Evolutionary conservation across 2,888 invertebrate genomes (phyloP).

Genomic region (Augiades crinisus): DNA sequence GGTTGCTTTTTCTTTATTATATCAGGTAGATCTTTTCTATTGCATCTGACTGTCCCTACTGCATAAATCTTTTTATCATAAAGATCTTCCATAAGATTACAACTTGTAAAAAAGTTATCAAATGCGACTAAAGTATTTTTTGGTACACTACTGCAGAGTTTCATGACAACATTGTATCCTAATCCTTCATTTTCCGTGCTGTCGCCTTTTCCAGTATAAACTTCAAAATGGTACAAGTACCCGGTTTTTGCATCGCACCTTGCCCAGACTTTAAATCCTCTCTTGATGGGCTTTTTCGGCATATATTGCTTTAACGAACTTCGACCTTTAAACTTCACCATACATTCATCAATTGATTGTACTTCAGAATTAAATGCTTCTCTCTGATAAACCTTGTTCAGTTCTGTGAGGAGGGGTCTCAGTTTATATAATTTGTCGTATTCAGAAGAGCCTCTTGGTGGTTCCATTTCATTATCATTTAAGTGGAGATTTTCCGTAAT

Average conservation of each 20-base stretch:
- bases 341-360: conserved; percentile 31
- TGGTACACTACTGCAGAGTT: conserved; percentile 33
- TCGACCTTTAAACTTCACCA: conserved; percentile 33
- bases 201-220: conserved; percentile 38
- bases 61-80: conserved; percentile 36
- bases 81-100: conserved; percentile 35
- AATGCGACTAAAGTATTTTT: conserved; percentile 39
- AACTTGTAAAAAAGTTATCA: conserved; percentile 42
- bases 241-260: conserved; percentile 31
- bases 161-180: conserved; percentile 33
- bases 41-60: conserved; percentile 39
- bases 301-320: conserved; percentile 30
- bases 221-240: conserved; percentile 36
- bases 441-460: neutral
- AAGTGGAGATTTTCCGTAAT: neutral
- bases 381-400: neutral
- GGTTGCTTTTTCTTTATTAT: conserved; percentile 35
- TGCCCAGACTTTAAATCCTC: conserved; percentile 33
- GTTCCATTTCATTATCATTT: neutral
- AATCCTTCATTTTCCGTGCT: conserved; percentile 33
- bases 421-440: neutral
- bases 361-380: conserved; percentile 1
- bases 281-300: conserved; percentile 33
- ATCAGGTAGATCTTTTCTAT: conserved; percentile 38
- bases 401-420: neutral